These are phyloP conservation scores for Hypsibius dujardini DNA, from an alignment of 1,140 invertebrate genomes.

Conservation along the genomic window DNA sequence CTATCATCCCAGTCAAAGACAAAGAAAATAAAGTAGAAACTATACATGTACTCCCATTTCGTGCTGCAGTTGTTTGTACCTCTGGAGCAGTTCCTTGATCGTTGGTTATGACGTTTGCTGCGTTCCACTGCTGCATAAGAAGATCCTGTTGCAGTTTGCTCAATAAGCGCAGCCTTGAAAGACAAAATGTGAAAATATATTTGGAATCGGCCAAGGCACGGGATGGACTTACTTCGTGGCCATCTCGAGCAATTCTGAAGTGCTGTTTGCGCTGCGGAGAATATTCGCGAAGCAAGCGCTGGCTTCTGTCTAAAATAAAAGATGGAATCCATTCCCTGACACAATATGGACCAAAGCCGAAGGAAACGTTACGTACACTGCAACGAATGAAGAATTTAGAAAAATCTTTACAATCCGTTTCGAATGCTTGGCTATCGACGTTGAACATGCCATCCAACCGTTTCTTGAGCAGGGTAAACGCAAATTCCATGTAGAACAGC, in stretches of 20 bases:
- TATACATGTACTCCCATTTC: neutral
- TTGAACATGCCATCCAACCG: neutral
- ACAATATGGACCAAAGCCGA: too few relatives aligned
- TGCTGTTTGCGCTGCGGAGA: neutral
- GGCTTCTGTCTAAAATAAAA: neutral
- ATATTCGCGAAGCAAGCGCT: neutral
- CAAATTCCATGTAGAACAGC: neutral
- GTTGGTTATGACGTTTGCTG: neutral
- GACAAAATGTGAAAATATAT: too few relatives aligned
- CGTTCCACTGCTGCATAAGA: neutral
- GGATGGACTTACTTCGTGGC: neutral
- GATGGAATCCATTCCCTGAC: too few relatives aligned
- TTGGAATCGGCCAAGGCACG: too few relatives aligned
- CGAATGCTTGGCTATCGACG: constrained; percentile 2
- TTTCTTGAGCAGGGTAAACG: constrained; percentile 1
- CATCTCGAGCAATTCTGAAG: constrained; percentile 1
- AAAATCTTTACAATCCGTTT: neutral
- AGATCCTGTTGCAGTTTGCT: neutral
- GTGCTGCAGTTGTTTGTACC: too few relatives aligned
- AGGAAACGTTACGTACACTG: neutral
- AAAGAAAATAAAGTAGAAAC: neutral
- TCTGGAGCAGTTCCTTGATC: neutral
- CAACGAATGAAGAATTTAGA: neutral
- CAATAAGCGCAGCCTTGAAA: neutral
- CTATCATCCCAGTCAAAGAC: neutral